These are phyloP conservation scores for Epizoanthus rinbou DNA, from an alignment of 92 coral and sea anemone genomes.

Conservation along the genomic window DNA sequence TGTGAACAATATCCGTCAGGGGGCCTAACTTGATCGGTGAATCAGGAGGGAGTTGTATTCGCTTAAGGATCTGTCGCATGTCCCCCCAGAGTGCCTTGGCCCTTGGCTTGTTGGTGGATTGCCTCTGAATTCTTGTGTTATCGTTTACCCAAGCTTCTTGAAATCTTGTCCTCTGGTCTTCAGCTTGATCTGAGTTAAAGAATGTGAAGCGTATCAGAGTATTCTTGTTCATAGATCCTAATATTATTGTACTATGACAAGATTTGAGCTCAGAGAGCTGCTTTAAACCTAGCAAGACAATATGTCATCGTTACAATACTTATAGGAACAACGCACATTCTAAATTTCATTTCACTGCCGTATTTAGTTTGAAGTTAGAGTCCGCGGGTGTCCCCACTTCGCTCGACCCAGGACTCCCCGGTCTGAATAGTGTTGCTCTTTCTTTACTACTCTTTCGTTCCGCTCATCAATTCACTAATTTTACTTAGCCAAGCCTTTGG, in stretches of 20 bases:
- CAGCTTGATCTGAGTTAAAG: background rate
- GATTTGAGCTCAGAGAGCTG: background rate
- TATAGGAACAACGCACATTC: no score
- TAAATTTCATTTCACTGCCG: no score
- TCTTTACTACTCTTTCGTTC: no score
- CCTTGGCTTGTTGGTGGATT: slow-evolving; percentile 17
- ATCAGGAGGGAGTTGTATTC: background rate
- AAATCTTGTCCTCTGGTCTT: slow-evolving; percentile 26
- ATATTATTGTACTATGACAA: no score
- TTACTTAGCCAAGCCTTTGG: slow-evolving; percentile 1
- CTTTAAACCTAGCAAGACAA: background rate
- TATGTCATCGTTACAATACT: no score
- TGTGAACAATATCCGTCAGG: slow-evolving; percentile 55
- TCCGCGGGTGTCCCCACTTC: no score
- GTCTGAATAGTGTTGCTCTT: no score
- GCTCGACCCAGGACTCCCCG: no score
- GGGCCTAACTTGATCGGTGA: slow-evolving; percentile 46
- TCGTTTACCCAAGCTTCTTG: slow-evolving; percentile 40
- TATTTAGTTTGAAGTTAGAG: no score
- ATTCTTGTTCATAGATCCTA: no score
- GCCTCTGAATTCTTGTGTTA: slow-evolving; percentile 34
- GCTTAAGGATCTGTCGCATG: slow-evolving; percentile 41
- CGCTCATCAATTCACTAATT: background rate
- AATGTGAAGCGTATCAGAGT: background rate
- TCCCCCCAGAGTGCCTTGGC: slow-evolving; percentile 30